These are phyloP conservation scores for Corella eumyota DNA, from an alignment of 23 tunicate species.

Conservation along the genomic window DNA sequence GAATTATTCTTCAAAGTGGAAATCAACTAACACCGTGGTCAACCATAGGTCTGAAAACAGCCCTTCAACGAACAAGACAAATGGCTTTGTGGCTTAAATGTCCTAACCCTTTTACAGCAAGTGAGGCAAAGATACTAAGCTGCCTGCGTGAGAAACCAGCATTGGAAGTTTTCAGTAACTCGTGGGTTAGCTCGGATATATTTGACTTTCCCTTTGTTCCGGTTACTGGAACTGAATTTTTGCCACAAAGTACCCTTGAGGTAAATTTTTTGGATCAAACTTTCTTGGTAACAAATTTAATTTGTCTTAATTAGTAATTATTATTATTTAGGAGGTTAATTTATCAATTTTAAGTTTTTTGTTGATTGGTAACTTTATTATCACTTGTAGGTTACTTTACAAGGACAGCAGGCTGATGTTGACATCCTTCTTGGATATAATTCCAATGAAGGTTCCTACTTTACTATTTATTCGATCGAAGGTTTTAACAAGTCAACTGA, in stretches of 20 bases:
- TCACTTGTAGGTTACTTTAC: constrained; percentile 10
- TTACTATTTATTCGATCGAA: constrained; percentile 26
- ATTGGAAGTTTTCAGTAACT: constrained; percentile 23
- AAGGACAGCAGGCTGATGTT: constrained; percentile 18
- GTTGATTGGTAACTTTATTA: no score
- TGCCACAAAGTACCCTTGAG: constrained; percentile 46
- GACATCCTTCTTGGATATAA: constrained; percentile 46
- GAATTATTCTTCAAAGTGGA: constrained; percentile 53
- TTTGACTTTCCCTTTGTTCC: constrained; percentile 85
- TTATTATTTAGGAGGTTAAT: background rate
- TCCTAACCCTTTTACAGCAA: background rate
- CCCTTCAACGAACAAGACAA: constrained; percentile 14
- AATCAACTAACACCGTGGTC: constrained; percentile 60
- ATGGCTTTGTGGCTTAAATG: constrained; percentile 15
- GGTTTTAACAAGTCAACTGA: constrained; percentile 32
- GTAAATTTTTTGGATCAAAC: background rate
- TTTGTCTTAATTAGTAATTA: background rate
- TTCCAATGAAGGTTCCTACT: constrained; percentile 63
- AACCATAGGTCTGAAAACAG: constrained; percentile 8
- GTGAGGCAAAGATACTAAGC: constrained; percentile 12
- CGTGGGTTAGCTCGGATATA: constrained; percentile 50
- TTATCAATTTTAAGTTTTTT: background rate
- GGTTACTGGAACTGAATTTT: constrained; percentile 29
- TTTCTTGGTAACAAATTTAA: background rate
- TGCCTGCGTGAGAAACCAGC: constrained; percentile 31